These are phyloP conservation scores for Vicugna pacos DNA, from an alignment of 2,113 vertebrate species.

Conservation along the genomic window DNA sequence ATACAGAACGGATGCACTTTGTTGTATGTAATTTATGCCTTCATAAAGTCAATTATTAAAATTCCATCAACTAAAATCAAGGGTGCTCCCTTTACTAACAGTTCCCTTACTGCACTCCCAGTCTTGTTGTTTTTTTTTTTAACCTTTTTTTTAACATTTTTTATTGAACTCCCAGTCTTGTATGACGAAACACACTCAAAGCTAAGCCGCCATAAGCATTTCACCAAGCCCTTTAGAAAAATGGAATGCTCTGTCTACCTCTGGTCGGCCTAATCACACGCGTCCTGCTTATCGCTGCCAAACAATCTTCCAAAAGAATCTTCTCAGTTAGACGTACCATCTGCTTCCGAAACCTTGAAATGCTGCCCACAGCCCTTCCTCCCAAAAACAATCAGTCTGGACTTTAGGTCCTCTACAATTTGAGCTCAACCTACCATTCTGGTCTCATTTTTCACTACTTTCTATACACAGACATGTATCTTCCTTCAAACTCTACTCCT, in stretches of 20 bases:
- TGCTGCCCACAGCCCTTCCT: neutral
- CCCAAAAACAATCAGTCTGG: neutral
- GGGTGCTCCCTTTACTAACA: neutral
- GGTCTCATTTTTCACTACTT: neutral
- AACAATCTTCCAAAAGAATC: neutral
- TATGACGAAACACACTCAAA: neutral
- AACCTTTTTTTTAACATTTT: too few species aligned
- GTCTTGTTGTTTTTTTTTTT: neutral
- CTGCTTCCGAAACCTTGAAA: neutral
- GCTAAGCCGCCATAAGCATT: neutral
- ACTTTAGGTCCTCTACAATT: neutral
- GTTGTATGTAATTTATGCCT: neutral
- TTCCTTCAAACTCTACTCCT: slow-evolving; percentile 13
- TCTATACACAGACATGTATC: neutral
- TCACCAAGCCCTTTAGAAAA: neutral
- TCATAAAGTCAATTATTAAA: neutral
- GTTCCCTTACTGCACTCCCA: neutral
- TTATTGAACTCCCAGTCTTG: neutral
- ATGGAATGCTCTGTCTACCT: neutral
- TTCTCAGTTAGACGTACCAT: neutral
- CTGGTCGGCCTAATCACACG: neutral
- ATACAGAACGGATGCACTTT: neutral
- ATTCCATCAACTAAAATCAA: slow-evolving; percentile 40
- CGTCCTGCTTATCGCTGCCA: neutral
- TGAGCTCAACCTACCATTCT: neutral